These are phyloP conservation scores for Anguilla pacifica DNA, from an alignment of 2,797 vertebrate species.

Conservation along the genomic window DNA sequence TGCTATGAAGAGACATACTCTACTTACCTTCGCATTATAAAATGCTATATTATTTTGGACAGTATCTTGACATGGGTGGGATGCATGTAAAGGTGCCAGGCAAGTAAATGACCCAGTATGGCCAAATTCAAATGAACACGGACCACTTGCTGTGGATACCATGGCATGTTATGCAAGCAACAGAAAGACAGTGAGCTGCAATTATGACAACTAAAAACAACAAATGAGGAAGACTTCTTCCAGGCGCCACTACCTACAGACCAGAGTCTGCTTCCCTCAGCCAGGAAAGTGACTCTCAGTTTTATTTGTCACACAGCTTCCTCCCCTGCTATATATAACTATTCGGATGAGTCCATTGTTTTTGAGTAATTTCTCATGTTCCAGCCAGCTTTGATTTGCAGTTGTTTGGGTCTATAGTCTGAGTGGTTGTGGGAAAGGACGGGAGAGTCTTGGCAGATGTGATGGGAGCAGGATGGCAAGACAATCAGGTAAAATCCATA, in stretches of 20 bases:
- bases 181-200: not conserved
- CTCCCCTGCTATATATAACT: slow-evolving; percentile 62
- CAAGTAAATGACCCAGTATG: not conserved
- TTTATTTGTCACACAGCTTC: slow-evolving; percentile 23
- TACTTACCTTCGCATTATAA: slow-evolving; percentile 19
- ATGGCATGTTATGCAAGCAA: not conserved
- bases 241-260: slow-evolving; percentile 1
- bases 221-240: slow-evolving; percentile 11
- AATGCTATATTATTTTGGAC: not conserved
- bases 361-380: slow-evolving; percentile 36
- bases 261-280: not conserved
- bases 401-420: not conserved
- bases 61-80: not conserved
- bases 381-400: not conserved
- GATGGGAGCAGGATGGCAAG: not conserved
- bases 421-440: slow-evolving; percentile 9
- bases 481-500: not conserved
- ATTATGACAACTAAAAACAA: no score
- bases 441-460: not conserved
- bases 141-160: not conserved
- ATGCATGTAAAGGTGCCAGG: not conserved
- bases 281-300: slow-evolving; percentile 19
- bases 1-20: not conserved
- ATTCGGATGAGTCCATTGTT: slow-evolving; percentile 63
- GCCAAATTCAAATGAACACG: not conserved